Conservation (phyloP, 2,797 vertebrate species). For the Lutjanus argentimaculatus region DNA sequence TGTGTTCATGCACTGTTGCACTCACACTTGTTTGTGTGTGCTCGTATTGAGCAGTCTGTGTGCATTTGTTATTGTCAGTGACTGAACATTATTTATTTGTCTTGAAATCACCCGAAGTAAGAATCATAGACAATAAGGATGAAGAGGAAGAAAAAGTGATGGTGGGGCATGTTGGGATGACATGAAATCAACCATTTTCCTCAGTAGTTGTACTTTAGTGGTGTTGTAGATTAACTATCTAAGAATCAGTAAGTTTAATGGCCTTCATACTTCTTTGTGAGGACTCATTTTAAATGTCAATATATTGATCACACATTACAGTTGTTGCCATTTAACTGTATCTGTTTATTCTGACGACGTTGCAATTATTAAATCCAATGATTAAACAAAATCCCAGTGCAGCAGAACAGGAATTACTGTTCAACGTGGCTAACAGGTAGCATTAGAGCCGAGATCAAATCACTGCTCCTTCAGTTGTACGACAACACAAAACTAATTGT, state of each 20-base stretch:
- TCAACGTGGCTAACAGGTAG: not conserved
- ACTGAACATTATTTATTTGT: slow-evolving; percentile 41
- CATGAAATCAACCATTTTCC: slow-evolving; percentile 11
- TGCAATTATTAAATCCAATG: slow-evolving; percentile 5
- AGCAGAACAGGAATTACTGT: slow-evolving; percentile 1
- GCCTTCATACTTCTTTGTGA: slow-evolving; percentile 19
- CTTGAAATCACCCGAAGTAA: slow-evolving; percentile 15
- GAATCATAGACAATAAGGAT: slow-evolving; percentile 13
- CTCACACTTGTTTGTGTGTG: slow-evolving; percentile 27
- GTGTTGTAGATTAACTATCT: slow-evolving; percentile 46
- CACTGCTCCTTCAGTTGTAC: slow-evolving; percentile 6
- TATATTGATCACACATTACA: not conserved
- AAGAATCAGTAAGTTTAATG: slow-evolving; percentile 34
- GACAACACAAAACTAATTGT: not conserved
- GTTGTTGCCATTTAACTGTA: not conserved
- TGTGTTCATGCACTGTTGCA: slow-evolving; percentile 42
- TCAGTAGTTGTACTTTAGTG: slow-evolving; percentile 30
- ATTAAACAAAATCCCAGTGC: slow-evolving; percentile 15
- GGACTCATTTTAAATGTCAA: slow-evolving; percentile 19
- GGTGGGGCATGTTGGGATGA: slow-evolving; percentile 7
- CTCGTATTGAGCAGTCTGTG: slow-evolving; percentile 2
- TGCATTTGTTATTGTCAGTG: slow-evolving; percentile 44
- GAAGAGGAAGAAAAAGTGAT: slow-evolving; percentile 15
- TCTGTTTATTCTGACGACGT: slow-evolving; percentile 25
- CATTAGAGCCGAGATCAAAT: slow-evolving; percentile 1